These are phyloP conservation scores for Magallana gigas DNA, from an alignment of 1,140 invertebrate genomes.

Conservation along the genomic window DNA sequence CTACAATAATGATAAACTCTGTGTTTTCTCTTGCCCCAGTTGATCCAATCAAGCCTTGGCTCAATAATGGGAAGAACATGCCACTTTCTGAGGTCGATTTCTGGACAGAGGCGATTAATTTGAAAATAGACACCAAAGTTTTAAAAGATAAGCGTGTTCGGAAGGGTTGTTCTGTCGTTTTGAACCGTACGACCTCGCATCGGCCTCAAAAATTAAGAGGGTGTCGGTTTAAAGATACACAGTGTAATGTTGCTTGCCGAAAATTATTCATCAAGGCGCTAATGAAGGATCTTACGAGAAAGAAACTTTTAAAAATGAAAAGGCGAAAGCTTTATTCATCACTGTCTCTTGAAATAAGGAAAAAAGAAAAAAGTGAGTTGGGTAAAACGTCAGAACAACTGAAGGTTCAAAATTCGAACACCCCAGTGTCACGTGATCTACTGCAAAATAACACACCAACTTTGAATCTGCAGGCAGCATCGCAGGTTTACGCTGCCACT, in stretches of 20 bases:
- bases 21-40: not conserved
- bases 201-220: not conserved
- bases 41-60: conserved; percentile 20
- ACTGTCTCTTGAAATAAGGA: not conserved
- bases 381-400: not conserved
- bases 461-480: too few relatives aligned
- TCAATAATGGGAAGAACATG: conserved; percentile 9
- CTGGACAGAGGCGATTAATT: conserved; percentile 6
- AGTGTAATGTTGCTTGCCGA: conserved; percentile 2
- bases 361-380: not conserved
- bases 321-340: not conserved
- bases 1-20: not conserved
- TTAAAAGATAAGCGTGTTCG: not conserved
- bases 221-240: not conserved
- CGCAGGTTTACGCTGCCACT: too few relatives aligned
- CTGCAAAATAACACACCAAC: not conserved
- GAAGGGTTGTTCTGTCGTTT: conserved; percentile 12
- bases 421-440: not conserved
- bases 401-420: not conserved
- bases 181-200: conserved; percentile 1
- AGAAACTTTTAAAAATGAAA: not conserved
- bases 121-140: not conserved
- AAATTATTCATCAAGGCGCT: conserved; percentile 16
- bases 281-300: not conserved
- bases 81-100: conserved; percentile 13